Percentiles rank a stretch among this genome's conserved stretches.
phyloP scores from a whole-genome alignment of 2,888 invertebrate genomes.

The Spatulosminthurus flaviceps region DNA sequence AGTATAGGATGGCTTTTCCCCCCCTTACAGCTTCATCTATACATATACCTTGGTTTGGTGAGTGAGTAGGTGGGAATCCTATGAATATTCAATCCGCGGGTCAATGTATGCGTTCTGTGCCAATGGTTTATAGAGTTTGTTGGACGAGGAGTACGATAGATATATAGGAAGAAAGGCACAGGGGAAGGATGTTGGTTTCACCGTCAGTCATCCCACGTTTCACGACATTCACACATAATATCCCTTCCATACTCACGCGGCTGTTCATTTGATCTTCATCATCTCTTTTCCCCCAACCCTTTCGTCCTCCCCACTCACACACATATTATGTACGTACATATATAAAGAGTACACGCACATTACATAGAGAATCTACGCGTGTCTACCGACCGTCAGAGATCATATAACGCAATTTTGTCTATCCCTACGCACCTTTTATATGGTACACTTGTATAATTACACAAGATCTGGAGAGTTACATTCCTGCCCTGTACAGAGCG shows the following conservation, averaged over 20 bases:
- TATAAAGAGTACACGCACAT: too few species aligned
- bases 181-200: neutral
- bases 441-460: too few species aligned
- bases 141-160: neutral
- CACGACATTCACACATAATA: neutral
- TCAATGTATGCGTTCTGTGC: conserved; percentile 16
- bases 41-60: too few species aligned
- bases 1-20: too few species aligned
- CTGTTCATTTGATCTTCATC: conserved; percentile 31
- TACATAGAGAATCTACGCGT: too few species aligned
- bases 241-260: conserved; percentile 6
- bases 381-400: too few species aligned
- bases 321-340: too few species aligned
- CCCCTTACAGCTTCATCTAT: too few species aligned
- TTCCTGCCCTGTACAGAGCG: neutral
- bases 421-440: neutral
- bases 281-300: neutral
- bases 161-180: neutral
- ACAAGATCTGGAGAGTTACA: neutral
- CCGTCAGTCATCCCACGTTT: neutral
- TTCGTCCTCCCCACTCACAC: neutral
- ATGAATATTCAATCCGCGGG: conserved; percentile 21
- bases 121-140: neutral
- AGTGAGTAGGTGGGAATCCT: too few species aligned
- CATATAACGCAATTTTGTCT: neutral